Evolutionary conservation across 2,888 invertebrate species (phyloP), one percentile per base, ranked within the genome.

Genomic region (Ophonus ardosiacus): DNA sequence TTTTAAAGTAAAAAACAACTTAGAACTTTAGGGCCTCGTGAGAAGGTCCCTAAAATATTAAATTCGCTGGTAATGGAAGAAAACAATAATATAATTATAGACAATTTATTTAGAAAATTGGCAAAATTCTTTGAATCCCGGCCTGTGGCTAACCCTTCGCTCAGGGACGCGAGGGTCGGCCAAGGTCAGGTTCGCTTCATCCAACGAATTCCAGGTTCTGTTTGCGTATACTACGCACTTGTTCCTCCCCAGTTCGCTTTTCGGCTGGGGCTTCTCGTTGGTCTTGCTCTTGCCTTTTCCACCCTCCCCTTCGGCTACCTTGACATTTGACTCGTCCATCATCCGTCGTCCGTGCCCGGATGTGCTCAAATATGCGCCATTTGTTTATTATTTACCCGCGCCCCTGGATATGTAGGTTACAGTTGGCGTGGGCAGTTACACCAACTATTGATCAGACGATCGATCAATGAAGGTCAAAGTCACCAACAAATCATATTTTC

Each of bases 211-310:
- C 68, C 68, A 68, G 68, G 24, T 68, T 68, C 68, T 65, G 65
- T 65, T 65, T 65, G 68, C 68, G 24, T 65, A 31, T 65, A 68
- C 15, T 68, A 68, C 68, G 68, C 68, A 68, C 68, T 68, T 68
- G 68, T 68, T 13, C 68, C 68, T 31, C 31, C 38, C 68, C 65
- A 31, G 31, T 65, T 65, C 65, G 31, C 31, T 2, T 24, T 63
- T 15, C 24, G 18, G 59, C 18, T 15, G 59, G 56, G 59, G 18
- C 18, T 15, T 59, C 21, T 8, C 21, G 63, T 18, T 21, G 31
- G 15, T 21, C 13, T n/a, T 21, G 31, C 38, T 21, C 13, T n/a
- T 15, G 0, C 15, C 13, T 40, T 38, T 63, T 13, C 63, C 7
- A 18, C n/a, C 68, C 38, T 68, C 24, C n/a, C 38, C 38, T n/a